These are phyloP conservation scores for Buteo buteo DNA, from an alignment of 2,113 vertebrate species.

Conservation along the genomic window DNA sequence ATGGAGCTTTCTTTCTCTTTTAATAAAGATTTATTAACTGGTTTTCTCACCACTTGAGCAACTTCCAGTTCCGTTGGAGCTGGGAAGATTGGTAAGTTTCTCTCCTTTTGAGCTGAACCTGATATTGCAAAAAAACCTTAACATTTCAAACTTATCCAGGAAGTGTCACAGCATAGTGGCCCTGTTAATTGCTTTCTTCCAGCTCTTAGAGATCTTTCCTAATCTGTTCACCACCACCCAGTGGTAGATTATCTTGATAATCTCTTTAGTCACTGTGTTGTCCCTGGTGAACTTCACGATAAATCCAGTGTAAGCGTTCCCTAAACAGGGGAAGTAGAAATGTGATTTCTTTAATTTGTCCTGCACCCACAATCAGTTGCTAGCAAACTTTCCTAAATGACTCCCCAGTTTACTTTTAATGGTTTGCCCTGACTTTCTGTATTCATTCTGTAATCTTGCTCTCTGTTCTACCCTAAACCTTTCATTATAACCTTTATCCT, in stretches of 20 bases:
- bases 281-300: background rate
- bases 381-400: background rate
- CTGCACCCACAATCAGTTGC: background rate
- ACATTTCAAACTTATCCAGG: background rate
- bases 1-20: background rate
- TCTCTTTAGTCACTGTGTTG: background rate
- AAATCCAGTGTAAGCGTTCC: background rate
- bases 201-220: background rate
- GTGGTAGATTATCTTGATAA: background rate
- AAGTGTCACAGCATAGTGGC: background rate
- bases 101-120: background rate
- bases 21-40: constrained; percentile 85
- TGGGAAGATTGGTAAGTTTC: constrained; percentile 96
- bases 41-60: constrained; percentile 98
- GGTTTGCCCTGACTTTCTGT: background rate
- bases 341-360: background rate
- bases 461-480: background rate
- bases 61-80: constrained; percentile 98
- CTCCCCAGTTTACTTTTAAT: background rate
- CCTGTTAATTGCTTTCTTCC: background rate
- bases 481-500: background rate
- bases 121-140: background rate
- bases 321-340: background rate
- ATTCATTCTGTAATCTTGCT: background rate
- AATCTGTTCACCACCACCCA: background rate